Evolutionary conservation across 2,797 vertebrate species (phyloP).

Genomic region (Anabacerthia variegaticeps): DNA sequence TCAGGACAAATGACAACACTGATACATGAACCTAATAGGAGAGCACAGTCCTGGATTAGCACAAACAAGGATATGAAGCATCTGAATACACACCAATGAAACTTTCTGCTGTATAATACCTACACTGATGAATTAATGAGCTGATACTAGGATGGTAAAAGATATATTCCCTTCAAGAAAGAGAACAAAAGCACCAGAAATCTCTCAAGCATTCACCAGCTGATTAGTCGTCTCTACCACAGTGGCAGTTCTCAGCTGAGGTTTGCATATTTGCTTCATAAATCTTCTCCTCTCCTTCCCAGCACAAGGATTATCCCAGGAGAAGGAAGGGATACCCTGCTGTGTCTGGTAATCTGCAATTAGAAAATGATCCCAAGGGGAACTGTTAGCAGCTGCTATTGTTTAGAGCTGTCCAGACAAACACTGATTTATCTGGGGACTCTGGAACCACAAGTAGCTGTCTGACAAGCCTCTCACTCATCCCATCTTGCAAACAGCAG

Average conservation of each 20-base stretch:
- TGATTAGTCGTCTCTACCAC: neutral
- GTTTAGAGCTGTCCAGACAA: conserved; percentile 40
- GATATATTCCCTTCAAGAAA: neutral
- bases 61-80: neutral
- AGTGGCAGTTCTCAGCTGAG: neutral
- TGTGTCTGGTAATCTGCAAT: conserved; percentile 21
- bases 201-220: neutral
- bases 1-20: neutral
- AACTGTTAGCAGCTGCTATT: neutral
- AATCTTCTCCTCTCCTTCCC: neutral
- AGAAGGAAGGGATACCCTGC: conserved; percentile 20
- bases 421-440: conserved; percentile 1
- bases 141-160: neutral
- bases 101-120: neutral
- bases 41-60: neutral
- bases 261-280: neutral
- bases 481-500: neutral
- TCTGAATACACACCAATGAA: neutral
- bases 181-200: neutral
- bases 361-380: neutral
- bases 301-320: neutral
- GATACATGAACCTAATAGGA: neutral
- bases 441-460: conserved; percentile 16
- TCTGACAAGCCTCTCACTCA: neutral
- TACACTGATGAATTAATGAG: neutral